Evolutionary conservation across 2,797 vertebrate species (phyloP).

Genomic region (Falco columbarius): DNA sequence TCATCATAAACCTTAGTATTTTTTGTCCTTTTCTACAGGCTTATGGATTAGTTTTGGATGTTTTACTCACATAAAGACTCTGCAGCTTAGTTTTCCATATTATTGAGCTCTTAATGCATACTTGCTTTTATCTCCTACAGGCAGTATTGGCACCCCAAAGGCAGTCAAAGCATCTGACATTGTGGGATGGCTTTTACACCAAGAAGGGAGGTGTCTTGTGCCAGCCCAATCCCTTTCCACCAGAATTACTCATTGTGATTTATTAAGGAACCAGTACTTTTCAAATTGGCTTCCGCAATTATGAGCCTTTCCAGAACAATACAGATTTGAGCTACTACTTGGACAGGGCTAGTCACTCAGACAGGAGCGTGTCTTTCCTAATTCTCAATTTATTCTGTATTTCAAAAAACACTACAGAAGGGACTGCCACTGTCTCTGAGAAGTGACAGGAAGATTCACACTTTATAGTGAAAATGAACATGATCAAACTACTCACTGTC

Average conservation of each 20-base stretch:
- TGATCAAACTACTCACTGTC: background rate
- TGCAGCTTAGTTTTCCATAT: background rate
- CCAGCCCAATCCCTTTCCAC: background rate
- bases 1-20: background rate
- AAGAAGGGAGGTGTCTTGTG: background rate
- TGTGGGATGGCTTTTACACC: background rate
- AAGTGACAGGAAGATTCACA: background rate
- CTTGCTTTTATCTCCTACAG: background rate
- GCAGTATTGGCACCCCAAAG: background rate
- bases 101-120: background rate
- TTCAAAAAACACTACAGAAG: constrained; percentile 22
- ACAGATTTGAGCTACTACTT: background rate
- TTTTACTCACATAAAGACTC: background rate
- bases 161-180: background rate
- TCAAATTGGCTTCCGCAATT: background rate
- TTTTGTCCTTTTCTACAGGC: background rate
- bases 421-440: background rate
- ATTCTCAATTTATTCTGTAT: constrained; percentile 9
- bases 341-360: constrained; percentile 10
- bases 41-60: background rate
- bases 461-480: background rate
- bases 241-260: background rate
- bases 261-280: background rate
- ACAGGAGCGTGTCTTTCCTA: background rate
- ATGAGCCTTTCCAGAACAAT: background rate